Evolutionary conservation across 2,113 vertebrate species (phyloP).

Genomic region (Microcebus ravelobensis): DNA sequence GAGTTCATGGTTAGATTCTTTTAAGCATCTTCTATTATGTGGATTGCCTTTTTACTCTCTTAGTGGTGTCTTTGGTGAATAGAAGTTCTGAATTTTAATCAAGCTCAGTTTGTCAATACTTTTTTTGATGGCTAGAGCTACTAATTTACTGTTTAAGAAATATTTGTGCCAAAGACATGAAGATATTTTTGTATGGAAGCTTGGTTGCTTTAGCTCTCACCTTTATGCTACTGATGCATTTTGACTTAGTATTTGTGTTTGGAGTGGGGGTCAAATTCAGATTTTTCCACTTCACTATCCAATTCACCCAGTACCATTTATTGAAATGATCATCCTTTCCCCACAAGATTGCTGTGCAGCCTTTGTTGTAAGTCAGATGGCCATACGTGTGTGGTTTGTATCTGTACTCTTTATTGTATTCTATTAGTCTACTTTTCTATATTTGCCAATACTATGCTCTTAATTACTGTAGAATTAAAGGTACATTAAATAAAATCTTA

Average conservation of each 20-base stretch:
- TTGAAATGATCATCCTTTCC: neutral
- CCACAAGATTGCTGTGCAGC: neutral
- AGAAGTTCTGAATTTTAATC: neutral
- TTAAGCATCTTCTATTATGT: neutral
- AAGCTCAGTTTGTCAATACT: neutral
- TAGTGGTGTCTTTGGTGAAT: neutral
- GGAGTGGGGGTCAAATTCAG: neutral
- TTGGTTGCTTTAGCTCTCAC: neutral
- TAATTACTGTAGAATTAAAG: conserved; percentile 2
- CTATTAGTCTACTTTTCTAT: neutral
- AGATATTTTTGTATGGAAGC: neutral
- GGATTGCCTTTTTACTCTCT: neutral
- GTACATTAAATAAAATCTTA: neutral
- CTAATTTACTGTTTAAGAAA: neutral
- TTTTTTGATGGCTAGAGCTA: neutral
- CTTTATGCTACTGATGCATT: neutral
- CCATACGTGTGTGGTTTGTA: neutral
- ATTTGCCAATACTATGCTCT: neutral
- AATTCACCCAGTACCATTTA: neutral
- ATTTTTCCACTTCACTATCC: neutral
- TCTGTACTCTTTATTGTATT: neutral
- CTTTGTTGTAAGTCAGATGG: conserved; percentile 7
- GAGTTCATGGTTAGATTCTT: neutral
- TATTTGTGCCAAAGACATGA: neutral
- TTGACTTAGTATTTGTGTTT: neutral